Evolutionary conservation across 2,888 invertebrate species (phyloP).

Genomic region (Copidosoma aretas): DNA sequence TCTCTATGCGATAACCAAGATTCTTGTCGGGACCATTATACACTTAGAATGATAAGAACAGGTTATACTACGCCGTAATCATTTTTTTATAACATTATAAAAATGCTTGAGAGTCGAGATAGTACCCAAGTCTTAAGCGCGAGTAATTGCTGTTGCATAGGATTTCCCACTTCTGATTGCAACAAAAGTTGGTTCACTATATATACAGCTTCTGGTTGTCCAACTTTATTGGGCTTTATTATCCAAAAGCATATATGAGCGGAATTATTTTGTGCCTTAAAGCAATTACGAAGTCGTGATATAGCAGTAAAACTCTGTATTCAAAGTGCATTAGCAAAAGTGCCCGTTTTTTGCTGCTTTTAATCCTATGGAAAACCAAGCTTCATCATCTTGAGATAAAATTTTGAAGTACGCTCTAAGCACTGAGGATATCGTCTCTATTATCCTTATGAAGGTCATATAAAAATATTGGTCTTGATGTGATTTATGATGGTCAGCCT

Average conservation of each 20-base stretch:
- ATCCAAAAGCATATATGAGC: neutral
- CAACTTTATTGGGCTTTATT: neutral
- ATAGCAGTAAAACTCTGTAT: conserved; percentile 46
- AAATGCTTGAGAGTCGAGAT: conserved; percentile 42
- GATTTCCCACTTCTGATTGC: conserved; percentile 51
- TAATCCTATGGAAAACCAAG: too few relatives aligned
- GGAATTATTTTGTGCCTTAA: conserved; percentile 40
- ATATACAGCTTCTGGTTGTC: neutral
- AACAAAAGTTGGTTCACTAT: neutral
- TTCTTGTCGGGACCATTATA: conserved; percentile 50
- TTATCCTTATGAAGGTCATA: too few relatives aligned
- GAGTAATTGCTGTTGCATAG: conserved; percentile 46
- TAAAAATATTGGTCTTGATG: too few relatives aligned
- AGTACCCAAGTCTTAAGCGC: conserved; percentile 32
- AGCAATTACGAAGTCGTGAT: conserved; percentile 53
- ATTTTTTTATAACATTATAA: conserved; percentile 35
- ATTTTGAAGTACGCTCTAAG: too few relatives aligned
- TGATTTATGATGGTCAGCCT: too few relatives aligned
- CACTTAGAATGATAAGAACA: conserved; percentile 48
- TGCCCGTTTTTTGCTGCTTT: too few relatives aligned
- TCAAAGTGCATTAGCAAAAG: conserved; percentile 46
- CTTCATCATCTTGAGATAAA: too few relatives aligned
- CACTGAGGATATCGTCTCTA: too few relatives aligned
- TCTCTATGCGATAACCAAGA: conserved; percentile 46
- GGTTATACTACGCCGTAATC: conserved; percentile 45